Conservation (phyloP, 2,888 invertebrate species). For the Microctonus brassicae region DNA sequence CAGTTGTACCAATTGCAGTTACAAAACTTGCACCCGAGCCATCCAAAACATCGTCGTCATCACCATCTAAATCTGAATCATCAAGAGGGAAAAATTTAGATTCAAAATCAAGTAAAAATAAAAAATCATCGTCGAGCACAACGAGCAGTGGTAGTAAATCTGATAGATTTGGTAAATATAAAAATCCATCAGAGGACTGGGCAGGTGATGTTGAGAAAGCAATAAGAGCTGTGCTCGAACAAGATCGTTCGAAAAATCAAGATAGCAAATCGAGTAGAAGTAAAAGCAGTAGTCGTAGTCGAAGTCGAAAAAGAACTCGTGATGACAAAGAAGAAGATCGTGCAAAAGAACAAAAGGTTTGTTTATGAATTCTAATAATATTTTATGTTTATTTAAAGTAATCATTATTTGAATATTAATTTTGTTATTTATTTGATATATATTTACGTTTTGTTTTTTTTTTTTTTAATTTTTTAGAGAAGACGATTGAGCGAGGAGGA, state of each 20-base stretch:
- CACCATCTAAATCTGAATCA: constrained; percentile 63
- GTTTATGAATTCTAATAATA: constrained; percentile 8
- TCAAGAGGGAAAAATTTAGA: constrained; percentile 64
- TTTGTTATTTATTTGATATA: neutral
- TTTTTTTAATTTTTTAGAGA: constrained; percentile 70
- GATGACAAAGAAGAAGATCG: constrained; percentile 72
- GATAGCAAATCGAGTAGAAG: constrained; percentile 55
- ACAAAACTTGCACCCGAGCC: constrained; percentile 49
- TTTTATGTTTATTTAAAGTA: constrained; percentile 3
- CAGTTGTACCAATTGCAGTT: constrained; percentile 69
- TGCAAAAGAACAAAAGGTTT: constrained; percentile 66
- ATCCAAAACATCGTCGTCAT: constrained; percentile 58
- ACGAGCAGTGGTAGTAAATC: constrained; percentile 49
- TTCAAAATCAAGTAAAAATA: constrained; percentile 59
- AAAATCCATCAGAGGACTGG: constrained; percentile 77
- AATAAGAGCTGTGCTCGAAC: constrained; percentile 81
- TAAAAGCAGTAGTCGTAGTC: constrained; percentile 55
- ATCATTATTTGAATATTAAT: too few species aligned
- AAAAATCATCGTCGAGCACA: constrained; percentile 49
- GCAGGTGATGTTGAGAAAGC: constrained; percentile 85
- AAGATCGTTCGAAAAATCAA: constrained; percentile 65
- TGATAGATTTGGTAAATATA: constrained; percentile 71
- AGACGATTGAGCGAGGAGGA: constrained; percentile 69
- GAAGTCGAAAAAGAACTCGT: constrained; percentile 60
- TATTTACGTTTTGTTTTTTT: constrained; percentile 14